A percentile compares a stretch with the other conserved stretches of the same genome.
phyloP scores from a whole-genome alignment of 2,113 vertebrate genomes.

The Tragelaphus buxtoni region DNA sequence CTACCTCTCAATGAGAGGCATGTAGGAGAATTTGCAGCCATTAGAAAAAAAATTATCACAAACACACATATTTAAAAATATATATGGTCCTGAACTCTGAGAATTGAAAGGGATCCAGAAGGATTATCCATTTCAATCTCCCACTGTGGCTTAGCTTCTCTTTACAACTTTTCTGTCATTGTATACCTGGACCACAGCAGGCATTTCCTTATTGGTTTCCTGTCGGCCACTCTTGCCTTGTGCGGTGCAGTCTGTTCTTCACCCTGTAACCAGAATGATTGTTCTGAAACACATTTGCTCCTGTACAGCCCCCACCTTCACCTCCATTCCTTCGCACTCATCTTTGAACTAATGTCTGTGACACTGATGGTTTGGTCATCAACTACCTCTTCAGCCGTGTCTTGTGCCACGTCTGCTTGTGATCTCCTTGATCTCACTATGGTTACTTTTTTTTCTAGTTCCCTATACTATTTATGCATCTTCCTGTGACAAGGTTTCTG shows the following conservation, averaged over 20 bases:
- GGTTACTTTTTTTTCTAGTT: background rate
- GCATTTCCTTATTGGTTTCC: background rate
- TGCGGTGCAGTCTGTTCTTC: background rate
- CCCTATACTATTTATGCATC: background rate
- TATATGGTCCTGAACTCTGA: background rate
- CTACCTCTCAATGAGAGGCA: background rate
- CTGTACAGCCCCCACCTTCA: background rate
- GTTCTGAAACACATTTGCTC: background rate
- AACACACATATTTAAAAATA: background rate
- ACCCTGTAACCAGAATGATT: background rate
- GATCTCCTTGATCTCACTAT: background rate
- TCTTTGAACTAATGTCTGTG: background rate
- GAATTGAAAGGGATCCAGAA: background rate
- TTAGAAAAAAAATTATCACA: background rate
- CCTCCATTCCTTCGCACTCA: background rate
- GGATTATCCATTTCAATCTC: background rate
- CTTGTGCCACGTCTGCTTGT: background rate
- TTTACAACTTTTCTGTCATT: background rate
- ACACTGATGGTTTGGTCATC: background rate
- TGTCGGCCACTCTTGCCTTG: background rate
- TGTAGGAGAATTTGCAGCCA: background rate
- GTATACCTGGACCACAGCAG: background rate
- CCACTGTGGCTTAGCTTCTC: background rate
- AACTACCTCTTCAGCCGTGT: background rate
- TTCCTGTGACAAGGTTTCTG: background rate